These are phyloP conservation scores for Channa maculata DNA, from an alignment of 2,113 vertebrate genomes.

Conservation along the genomic window DNA sequence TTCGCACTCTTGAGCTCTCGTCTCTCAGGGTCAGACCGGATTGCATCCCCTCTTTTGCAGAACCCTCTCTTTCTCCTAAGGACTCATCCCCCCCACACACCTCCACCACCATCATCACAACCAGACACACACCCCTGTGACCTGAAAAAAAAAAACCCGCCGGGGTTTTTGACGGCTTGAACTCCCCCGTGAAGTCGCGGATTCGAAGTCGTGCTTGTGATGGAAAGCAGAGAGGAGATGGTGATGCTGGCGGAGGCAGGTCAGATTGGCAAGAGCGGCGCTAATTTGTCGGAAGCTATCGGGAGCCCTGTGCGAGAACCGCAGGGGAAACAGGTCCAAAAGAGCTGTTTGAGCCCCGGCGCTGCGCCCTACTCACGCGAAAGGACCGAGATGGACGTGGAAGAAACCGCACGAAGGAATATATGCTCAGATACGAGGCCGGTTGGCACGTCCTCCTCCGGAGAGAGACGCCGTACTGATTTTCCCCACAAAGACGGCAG, in stretches of 20 bases:
- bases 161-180: constrained; percentile 43
- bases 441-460: constrained; percentile 82
- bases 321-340: constrained; percentile 88
- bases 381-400: constrained; percentile 77
- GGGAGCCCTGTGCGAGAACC: constrained; percentile 86
- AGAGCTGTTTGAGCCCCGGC: constrained; percentile 88
- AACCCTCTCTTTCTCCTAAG: constrained; percentile 65
- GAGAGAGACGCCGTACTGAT: constrained; percentile 77
- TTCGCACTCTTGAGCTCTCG: constrained; percentile 87
- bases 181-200: constrained; percentile 50
- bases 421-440: constrained; percentile 85
- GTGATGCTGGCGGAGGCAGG: constrained; percentile 91
- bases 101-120: background rate
- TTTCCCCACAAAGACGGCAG: constrained; percentile 89
- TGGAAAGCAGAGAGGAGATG: constrained; percentile 95
- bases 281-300: constrained; percentile 86
- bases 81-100: constrained; percentile 26
- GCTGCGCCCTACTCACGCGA: constrained; percentile 85
- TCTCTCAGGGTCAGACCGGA: constrained; percentile 92
- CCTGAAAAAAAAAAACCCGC: constrained; percentile 47
- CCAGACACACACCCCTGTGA: constrained; percentile 50
- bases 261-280: constrained; percentile 88
- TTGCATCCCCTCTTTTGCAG: constrained; percentile 68
- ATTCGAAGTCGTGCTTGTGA: constrained; percentile 67
- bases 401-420: constrained; percentile 84